Percentiles rank a stretch among this genome's conserved stretches.
Evolutionary conservation across 1,140 invertebrate species (phyloP).

Genomic region (Tribolium madens): DNA sequence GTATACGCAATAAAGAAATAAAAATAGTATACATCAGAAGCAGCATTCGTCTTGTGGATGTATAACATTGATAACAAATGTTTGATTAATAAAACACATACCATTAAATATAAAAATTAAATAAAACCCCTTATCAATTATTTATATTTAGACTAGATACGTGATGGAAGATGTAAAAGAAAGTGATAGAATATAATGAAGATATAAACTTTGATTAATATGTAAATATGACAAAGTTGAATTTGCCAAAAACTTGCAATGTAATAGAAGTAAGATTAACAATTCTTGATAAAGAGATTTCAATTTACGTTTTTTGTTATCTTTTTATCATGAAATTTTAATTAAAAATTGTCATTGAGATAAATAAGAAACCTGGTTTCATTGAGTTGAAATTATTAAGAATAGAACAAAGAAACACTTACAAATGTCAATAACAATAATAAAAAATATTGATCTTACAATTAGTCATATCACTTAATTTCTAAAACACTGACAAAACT

Average conservation of each 20-base stretch:
- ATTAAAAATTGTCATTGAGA: constrained; percentile 16
- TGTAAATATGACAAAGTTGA: background rate
- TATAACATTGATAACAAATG: constrained; percentile 22
- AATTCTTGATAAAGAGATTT: background rate
- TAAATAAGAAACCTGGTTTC: background rate
- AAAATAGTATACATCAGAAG: constrained; percentile 25
- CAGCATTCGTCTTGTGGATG: constrained; percentile 13
- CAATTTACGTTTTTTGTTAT: constrained; percentile 10
- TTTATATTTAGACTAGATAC: constrained; percentile 26
- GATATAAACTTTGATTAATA: constrained; percentile 11
- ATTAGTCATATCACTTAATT: too few species aligned
- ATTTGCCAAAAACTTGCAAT: background rate
- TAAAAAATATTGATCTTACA: too few species aligned
- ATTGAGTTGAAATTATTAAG: background rate
- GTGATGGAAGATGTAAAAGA: background rate
- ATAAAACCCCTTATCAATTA: constrained; percentile 8
- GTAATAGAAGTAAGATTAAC: background rate
- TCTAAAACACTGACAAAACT: too few species aligned
- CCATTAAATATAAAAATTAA: constrained; percentile 6
- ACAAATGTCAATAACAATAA: too few species aligned
- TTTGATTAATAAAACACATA: constrained; percentile 36
- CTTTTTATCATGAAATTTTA: constrained; percentile 15
- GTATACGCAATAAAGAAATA: constrained; percentile 32
- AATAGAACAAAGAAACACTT: constrained; percentile 7
- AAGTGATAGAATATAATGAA: background rate